Base-by-base conservation (phyloP, 2,797 vertebrate genomes). In the Philypnodon macrostomus region DNA sequence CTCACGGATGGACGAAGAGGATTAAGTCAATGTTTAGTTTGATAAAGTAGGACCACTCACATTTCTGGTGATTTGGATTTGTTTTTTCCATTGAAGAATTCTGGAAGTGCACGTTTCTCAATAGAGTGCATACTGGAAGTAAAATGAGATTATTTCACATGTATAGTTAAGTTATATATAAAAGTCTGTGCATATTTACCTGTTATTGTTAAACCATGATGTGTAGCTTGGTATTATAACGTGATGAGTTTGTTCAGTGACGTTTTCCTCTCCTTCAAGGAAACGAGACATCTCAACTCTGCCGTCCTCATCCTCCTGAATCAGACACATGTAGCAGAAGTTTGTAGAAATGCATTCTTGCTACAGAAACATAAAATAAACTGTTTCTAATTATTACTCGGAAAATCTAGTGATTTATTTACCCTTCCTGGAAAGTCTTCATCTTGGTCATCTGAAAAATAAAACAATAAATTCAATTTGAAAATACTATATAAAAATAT, bases 11-110 rank as follows among this genome's bases (percentile, higher is more conserved):
- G n/a, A n/a, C n/a, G n/a, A n/a, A n/a, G n/a, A n/a, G n/a, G n/a
- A 10, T 37, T 5, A 38, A 6, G 18, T n/a, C 9, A 1, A 14
- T n/a, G 3, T 15, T 15, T 24, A 7, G 1, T 26, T 24, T 15
- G 23, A 27, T 2, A 4, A 5, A 12, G 18, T 47, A 46, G 46
- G 10, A n/a, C 6, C 34, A 88, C 94, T 95, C 67, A 98, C 96
- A 97, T 97, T 85, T 98, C 96, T 44, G 95, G 93, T 16, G 95
- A 93, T 88, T 98, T 98, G 27, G 96, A 98, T 70, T 98, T 98
- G 79, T 98, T 98, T 64, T 97, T 98, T 1, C 93, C 93, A 2
- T 94, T 97, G 80, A 98, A 98, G 84, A 98, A 98, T 36, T 98
- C 96, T 0, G 95, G 95, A 41, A 98, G 87, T 0, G 95, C 93